phyloP scores from a whole-genome alignment of 2,888 invertebrate genomes.

The Sarcophaga carnaria region DNA sequence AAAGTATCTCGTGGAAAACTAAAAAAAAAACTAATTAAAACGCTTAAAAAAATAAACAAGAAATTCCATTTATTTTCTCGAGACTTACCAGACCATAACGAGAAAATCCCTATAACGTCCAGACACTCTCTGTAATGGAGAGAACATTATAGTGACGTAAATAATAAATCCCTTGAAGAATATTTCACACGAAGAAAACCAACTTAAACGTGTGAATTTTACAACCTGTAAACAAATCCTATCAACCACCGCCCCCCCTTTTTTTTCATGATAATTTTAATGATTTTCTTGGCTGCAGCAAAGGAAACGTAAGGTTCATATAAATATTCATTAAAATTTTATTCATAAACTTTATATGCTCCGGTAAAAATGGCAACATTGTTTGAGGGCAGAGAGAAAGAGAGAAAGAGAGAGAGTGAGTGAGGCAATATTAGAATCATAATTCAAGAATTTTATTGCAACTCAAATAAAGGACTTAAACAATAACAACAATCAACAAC shows the following conservation, averaged over 20 bases:
- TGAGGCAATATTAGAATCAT: slow-evolving; percentile 43
- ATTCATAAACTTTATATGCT: slow-evolving; percentile 24
- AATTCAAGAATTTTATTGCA: slow-evolving; percentile 44
- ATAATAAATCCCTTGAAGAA: neutral
- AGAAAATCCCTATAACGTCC: neutral
- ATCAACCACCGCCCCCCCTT: neutral
- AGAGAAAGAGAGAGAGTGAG: neutral
- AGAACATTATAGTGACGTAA: neutral
- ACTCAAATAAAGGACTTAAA: slow-evolving; percentile 33
- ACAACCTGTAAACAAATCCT: slow-evolving; percentile 41
- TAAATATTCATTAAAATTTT: slow-evolving; percentile 64
- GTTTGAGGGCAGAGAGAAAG: neutral
- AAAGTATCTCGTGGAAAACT: neutral
- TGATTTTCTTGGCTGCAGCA: slow-evolving; percentile 17
- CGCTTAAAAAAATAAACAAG: neutral
- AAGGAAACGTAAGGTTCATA: slow-evolving; percentile 1
- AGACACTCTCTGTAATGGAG: neutral
- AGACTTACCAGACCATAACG: neutral
- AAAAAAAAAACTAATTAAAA: neutral
- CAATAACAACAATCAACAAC: slow-evolving; percentile 13
- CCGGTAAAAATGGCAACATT: slow-evolving; percentile 14
- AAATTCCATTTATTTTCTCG: neutral
- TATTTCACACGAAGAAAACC: neutral
- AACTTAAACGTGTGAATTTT: slow-evolving; percentile 22
- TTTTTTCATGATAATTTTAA: slow-evolving; percentile 20